Conservation (phyloP, 2,888 invertebrate species). For the Dynastes grantii region DNA sequence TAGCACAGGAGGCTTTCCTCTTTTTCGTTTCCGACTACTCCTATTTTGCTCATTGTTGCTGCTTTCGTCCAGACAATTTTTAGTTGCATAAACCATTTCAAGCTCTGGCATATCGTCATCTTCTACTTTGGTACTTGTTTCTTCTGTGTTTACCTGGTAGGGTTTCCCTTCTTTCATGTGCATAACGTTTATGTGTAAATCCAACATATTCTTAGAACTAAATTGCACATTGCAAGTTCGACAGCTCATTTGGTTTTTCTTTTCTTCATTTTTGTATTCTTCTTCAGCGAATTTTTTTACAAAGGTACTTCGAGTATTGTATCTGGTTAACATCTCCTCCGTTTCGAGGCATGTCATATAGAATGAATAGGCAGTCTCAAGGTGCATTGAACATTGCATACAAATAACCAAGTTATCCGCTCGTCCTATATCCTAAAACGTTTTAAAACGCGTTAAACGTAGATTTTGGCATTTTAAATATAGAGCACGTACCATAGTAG, state of each 20-base stretch:
- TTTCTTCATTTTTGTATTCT: background rate
- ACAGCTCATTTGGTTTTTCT: conserved; percentile 20
- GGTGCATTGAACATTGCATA: conserved; percentile 40
- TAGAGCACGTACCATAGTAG: conserved; percentile 35
- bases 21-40: background rate
- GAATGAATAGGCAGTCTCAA: conserved; percentile 35
- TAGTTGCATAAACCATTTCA: conserved; percentile 26
- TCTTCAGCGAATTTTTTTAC: background rate
- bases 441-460: background rate
- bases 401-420: conserved; percentile 24
- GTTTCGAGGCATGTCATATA: conserved; percentile 36
- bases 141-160: background rate
- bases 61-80: background rate
- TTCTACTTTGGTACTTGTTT: background rate
- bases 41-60: background rate
- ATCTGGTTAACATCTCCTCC: conserved; percentile 19
- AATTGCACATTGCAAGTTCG: conserved; percentile 30
- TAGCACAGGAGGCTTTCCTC: background rate
- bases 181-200: conserved; percentile 38
- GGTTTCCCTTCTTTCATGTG: conserved; percentile 9
- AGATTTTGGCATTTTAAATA: background rate
- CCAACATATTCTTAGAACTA: conserved; percentile 32
- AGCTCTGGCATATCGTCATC: conserved; percentile 14
- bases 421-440: conserved; percentile 37
- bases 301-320: background rate